Evolutionary conservation across 2,113 vertebrate genomes (phyloP).

Genomic region (Fulmarus glacialis): DNA sequence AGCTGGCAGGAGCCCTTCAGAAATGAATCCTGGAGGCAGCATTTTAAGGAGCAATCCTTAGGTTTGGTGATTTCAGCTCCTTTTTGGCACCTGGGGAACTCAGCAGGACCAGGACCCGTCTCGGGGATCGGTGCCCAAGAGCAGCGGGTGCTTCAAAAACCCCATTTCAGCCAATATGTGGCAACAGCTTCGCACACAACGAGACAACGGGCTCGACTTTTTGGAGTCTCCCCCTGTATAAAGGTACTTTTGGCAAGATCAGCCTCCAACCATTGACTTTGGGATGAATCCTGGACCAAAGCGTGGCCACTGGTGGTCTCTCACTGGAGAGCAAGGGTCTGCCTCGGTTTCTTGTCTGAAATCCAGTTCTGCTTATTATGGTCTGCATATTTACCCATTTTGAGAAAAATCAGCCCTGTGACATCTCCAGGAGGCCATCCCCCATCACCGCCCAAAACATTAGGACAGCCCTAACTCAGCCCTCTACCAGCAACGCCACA

Average conservation of each 20-base stretch:
- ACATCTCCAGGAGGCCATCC: not conserved
- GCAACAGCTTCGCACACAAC: rapidly evolving
- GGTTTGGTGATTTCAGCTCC: not conserved
- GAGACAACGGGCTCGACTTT: rapidly evolving
- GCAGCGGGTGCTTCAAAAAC: not conserved
- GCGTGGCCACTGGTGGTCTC: not conserved
- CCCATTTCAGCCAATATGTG: not conserved
- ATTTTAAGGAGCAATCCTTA: not conserved
- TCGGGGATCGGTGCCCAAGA: not conserved
- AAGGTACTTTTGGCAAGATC: not conserved
- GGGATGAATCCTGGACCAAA: not conserved
- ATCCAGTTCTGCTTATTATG: not conserved
- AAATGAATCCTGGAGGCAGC: not conserved
- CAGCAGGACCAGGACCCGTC: not conserved
- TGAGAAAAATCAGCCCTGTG: not conserved
- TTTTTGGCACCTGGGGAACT: not conserved
- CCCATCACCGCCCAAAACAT: not conserved
- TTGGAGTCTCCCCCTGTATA: not conserved
- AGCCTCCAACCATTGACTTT: not conserved
- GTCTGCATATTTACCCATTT: not conserved
- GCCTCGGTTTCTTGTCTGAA: not conserved
- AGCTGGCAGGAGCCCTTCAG: not conserved
- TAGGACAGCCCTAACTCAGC: not conserved
- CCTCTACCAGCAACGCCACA: rapidly evolving
- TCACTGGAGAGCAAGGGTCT: not conserved